Percentiles rank a stretch among this genome's conserved stretches.
These are phyloP conservation scores for Neotoma lepida DNA, from an alignment of 2,113 vertebrate species.

Conservation along the genomic window DNA sequence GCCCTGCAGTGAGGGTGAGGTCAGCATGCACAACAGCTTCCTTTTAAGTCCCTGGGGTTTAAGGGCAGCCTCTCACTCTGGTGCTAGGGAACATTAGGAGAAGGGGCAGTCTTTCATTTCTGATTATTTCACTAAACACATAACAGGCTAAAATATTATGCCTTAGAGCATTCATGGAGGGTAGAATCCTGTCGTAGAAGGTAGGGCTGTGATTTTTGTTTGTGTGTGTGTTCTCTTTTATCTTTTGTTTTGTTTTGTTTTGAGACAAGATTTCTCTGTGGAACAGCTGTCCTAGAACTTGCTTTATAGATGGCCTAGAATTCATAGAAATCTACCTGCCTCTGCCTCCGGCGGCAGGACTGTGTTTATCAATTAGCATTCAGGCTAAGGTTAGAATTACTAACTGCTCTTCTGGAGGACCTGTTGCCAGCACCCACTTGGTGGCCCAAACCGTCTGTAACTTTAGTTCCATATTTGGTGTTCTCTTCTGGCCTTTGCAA, in stretches of 20 bases:
- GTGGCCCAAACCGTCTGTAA: not conserved
- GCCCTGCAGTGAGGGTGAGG: not conserved
- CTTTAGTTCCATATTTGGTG: not conserved
- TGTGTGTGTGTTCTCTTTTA: not conserved
- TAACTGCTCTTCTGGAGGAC: not conserved
- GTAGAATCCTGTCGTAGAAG: not conserved
- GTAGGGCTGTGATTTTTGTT: not conserved
- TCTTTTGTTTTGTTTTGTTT: not conserved
- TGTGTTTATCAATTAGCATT: not conserved
- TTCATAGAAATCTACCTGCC: not conserved
- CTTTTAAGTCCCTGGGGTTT: not conserved
- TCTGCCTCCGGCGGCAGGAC: no score
- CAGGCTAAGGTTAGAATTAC: not conserved
- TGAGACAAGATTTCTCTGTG: not conserved
- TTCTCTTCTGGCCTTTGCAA: not conserved
- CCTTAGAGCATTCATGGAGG: not conserved
- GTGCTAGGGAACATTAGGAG: not conserved
- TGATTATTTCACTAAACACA: conserved; percentile 9
- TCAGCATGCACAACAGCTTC: not conserved
- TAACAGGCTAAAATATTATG: not conserved
- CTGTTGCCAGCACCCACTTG: not conserved
- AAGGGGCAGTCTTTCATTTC: not conserved
- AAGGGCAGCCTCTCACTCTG: not conserved
- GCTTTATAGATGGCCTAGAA: not conserved
- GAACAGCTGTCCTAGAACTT: not conserved